Evolutionary conservation across 2,797 vertebrate genomes (phyloP).

Genomic region (Sebastes minor): DNA sequence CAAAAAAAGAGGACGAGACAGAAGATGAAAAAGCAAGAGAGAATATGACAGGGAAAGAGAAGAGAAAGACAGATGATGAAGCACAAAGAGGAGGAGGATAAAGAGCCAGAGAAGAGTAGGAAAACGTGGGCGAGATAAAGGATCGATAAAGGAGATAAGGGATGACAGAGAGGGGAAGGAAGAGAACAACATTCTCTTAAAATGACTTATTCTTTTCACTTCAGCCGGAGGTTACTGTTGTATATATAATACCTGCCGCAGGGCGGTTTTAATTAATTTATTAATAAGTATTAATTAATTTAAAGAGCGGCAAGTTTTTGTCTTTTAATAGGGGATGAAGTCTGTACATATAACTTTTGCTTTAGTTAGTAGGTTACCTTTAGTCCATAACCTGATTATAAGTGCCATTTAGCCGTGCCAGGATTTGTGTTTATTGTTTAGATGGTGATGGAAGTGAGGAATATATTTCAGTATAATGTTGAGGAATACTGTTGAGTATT

Average conservation of each 20-base stretch:
- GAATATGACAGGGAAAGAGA: constrained; percentile 8
- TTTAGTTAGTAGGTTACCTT: not conserved
- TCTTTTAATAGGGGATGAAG: not conserved
- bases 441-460: too few species aligned
- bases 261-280: not conserved
- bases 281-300: not conserved
- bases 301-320: not conserved
- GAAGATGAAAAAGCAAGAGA: constrained; percentile 1
- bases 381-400: not conserved
- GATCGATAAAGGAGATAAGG: constrained; percentile 38
- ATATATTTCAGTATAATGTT: too few species aligned
- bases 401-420: too few species aligned
- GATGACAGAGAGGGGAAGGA: constrained; percentile 31
- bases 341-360: not conserved
- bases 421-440: too few species aligned
- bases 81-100: constrained; percentile 14
- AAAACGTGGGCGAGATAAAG: constrained; percentile 18
- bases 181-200: constrained; percentile 50
- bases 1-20: not conserved
- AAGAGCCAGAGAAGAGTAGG: constrained; percentile 16
- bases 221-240: constrained; percentile 15
- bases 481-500: too few species aligned
- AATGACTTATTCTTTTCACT: constrained; percentile 38
- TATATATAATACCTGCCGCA: not conserved
- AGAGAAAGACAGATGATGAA: constrained; percentile 16